These are phyloP conservation scores for Syncerus caffer DNA, from an alignment of 2,797 vertebrate genomes.

Conservation along the genomic window DNA sequence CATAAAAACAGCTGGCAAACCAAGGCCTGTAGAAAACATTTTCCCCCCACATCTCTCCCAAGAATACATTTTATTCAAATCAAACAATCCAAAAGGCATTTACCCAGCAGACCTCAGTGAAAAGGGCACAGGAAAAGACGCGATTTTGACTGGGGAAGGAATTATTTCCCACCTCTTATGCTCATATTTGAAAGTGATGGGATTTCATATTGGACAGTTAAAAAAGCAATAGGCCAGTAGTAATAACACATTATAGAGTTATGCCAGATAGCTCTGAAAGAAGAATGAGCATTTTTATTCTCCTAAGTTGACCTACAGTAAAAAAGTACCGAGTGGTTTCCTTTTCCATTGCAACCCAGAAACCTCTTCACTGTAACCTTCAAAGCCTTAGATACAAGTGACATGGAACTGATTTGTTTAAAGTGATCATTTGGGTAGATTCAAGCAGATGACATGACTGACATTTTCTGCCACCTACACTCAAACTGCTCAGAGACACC, in stretches of 20 bases:
- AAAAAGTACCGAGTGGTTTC: not conserved
- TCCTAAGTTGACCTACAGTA: not conserved
- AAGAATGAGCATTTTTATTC: not conserved
- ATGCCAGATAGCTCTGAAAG: not conserved
- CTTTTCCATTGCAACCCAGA: not conserved
- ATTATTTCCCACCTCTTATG: not conserved
- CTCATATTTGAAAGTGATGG: not conserved
- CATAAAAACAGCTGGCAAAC: constrained; percentile 45
- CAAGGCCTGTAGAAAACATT: not conserved
- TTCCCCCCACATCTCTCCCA: not conserved
- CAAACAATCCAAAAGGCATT: not conserved
- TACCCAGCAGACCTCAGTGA: not conserved
- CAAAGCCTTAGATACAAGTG: not conserved
- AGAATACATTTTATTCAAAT: constrained; percentile 52
- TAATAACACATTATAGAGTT: not conserved
- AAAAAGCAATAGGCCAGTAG: not conserved
- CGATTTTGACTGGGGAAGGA: not conserved
- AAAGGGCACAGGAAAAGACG: not conserved
- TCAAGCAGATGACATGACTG: not conserved
- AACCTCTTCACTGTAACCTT: not conserved
- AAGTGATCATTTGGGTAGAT: not conserved
- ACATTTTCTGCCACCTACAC: not conserved
- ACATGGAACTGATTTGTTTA: not conserved
- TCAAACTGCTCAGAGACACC: not conserved
- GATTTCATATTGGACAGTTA: constrained; percentile 10